Percentiles rank a stretch among this genome's conserved stretches.
phyloP scores from a whole-genome alignment of 2,797 vertebrate species.

The Amazona finschi region DNA sequence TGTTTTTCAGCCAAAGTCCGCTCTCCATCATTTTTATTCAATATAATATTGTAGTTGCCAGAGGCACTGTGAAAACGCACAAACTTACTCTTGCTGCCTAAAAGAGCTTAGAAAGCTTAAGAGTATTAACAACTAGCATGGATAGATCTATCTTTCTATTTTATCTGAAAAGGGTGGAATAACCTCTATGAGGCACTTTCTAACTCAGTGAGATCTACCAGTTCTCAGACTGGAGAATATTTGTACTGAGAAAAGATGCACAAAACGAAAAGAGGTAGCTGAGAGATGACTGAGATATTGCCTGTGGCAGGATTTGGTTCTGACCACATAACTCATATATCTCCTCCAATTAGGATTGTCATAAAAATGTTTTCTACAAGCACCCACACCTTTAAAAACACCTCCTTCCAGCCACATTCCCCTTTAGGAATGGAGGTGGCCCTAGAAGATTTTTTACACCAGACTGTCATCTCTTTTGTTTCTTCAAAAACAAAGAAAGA shows the following conservation, averaged over 20 bases:
- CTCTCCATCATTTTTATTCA: constrained; percentile 7
- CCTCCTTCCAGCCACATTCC: not conserved
- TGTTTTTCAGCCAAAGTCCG: not conserved
- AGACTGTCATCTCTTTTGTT: not conserved
- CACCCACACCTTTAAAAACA: not conserved
- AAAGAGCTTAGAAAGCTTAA: not conserved
- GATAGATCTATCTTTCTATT: not conserved
- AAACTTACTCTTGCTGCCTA: not conserved
- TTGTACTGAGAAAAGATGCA: not conserved
- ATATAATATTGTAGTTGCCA: constrained; percentile 12
- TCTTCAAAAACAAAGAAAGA: not conserved
- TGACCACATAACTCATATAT: not conserved
- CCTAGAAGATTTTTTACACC: not conserved
- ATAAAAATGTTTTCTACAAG: not conserved
- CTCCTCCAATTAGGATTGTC: not conserved
- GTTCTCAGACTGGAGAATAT: not conserved
- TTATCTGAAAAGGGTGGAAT: not conserved
- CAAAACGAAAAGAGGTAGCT: not conserved
- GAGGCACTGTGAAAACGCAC: not conserved
- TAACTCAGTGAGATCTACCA: not conserved
- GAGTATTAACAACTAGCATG: not conserved
- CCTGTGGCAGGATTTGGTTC: not conserved
- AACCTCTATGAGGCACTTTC: not conserved
- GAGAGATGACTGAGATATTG: not conserved
- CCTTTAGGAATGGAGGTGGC: not conserved